A percentile compares a stretch with the other conserved stretches of the same genome.
These are phyloP conservation scores for Alouatta caraya DNA, from an alignment of 2,797 vertebrate genomes.

Conservation along the genomic window DNA sequence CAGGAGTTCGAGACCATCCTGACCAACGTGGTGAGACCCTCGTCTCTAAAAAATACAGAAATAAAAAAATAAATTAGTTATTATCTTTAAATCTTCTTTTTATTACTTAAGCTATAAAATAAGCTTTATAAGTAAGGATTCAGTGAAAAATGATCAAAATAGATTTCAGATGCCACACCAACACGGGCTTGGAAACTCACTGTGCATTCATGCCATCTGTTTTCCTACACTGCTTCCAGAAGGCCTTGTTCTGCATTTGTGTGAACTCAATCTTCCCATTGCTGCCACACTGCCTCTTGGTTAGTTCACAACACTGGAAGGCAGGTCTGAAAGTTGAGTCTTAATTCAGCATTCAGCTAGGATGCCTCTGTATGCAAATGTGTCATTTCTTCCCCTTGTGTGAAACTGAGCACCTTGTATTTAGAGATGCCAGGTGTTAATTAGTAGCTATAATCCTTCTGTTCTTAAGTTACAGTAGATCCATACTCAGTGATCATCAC, in stretches of 20 bases:
- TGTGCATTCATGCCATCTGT: not conserved
- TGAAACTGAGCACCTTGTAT: not conserved
- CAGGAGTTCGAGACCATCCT: too few species aligned
- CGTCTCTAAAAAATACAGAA: too few species aligned
- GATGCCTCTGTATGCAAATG: not conserved
- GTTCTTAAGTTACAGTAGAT: not conserved
- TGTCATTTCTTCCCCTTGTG: not conserved
- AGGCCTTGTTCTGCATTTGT: not conserved
- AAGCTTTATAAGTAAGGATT: conserved; percentile 5
- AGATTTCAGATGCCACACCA: not conserved
- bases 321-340: not conserved
- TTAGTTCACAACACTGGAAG: not conserved
- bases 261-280: not conserved
- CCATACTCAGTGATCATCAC: not conserved
- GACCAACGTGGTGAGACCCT: too few species aligned
- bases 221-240: conserved; percentile 7
- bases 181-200: conserved; percentile 20
- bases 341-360: not conserved
- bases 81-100: not conserved
- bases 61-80: not conserved
- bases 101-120: not conserved
- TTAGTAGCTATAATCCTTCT: not conserved
- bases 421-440: not conserved
- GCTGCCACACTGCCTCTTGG: not conserved
- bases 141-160: not conserved